Evolutionary conservation across 2,113 vertebrate genomes (phyloP).

Genomic region (Ochotona princeps): DNA sequence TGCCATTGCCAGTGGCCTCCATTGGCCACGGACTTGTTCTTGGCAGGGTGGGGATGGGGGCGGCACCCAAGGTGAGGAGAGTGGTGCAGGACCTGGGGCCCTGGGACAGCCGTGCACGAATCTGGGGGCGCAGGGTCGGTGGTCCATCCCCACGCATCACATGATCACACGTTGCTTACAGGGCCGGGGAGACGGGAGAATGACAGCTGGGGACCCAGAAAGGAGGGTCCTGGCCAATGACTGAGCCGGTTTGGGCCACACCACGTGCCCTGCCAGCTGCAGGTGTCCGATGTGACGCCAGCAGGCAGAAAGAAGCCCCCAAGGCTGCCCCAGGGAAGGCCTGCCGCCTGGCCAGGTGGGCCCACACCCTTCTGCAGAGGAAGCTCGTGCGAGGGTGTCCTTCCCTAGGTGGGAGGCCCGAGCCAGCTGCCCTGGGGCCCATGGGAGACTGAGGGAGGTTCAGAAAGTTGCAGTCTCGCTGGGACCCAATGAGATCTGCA

Average conservation of each 20-base stretch:
- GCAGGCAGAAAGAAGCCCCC: neutral
- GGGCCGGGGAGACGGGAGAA: neutral
- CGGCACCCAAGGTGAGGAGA: neutral
- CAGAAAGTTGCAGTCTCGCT: neutral
- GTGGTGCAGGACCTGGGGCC: too few relatives aligned
- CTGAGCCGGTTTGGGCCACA: neutral
- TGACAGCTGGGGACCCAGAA: neutral
- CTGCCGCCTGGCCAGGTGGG: rapidly evolving
- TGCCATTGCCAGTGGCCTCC: neutral
- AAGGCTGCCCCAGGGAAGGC: too few relatives aligned
- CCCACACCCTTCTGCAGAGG: neutral
- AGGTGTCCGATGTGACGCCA: neutral
- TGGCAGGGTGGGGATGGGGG: too few relatives aligned
- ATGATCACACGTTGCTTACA: too few relatives aligned
- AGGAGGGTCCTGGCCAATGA: too few relatives aligned
- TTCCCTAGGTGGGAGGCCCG: neutral
- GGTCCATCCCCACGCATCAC: too few relatives aligned
- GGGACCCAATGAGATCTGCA: neutral
- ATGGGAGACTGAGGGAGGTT: too few relatives aligned
- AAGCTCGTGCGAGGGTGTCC: neutral
- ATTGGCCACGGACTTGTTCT: neutral
- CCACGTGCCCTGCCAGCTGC: too few relatives aligned
- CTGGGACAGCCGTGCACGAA: too few relatives aligned
- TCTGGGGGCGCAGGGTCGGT: too few relatives aligned
- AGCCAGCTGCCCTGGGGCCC: neutral